These are phyloP conservation scores for Plestiodon gilberti DNA, from an alignment of 2,113 vertebrate genomes.

Conservation along the genomic window DNA sequence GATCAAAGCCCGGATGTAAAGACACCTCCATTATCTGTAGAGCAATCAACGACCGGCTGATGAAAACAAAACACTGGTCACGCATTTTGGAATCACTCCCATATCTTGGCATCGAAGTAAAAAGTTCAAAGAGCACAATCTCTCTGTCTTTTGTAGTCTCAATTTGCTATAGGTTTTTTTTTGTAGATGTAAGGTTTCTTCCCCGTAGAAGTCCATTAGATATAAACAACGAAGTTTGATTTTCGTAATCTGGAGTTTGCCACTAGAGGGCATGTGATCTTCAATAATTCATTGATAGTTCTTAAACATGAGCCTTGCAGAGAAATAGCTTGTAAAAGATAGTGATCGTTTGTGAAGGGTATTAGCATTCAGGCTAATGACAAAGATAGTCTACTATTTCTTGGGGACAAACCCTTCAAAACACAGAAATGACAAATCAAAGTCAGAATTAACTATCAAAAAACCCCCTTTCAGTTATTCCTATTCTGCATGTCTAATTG, in stretches of 20 bases:
- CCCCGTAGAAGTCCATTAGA: too few relatives aligned
- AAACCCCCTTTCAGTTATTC: not conserved
- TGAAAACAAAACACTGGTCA: not conserved
- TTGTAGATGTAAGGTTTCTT: too few relatives aligned
- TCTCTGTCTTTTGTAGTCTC: too few relatives aligned
- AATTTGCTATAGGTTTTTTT: too few relatives aligned
- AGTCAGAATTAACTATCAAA: not conserved
- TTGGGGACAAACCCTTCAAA: not conserved
- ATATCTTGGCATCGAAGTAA: too few relatives aligned
- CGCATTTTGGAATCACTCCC: too few relatives aligned
- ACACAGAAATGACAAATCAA: not conserved
- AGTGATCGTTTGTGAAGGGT: not conserved
- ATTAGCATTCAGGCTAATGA: not conserved
- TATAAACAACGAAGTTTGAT: not conserved
- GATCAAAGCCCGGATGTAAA: too few relatives aligned
- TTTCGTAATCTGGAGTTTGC: not conserved
- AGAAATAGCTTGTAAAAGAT: not conserved
- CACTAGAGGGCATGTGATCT: conserved; percentile 2
- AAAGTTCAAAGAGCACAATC: too few relatives aligned
- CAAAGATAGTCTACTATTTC: not conserved
- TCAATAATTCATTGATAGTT: not conserved
- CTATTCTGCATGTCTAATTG: not conserved
- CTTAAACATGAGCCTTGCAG: not conserved
- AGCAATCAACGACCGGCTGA: too few relatives aligned
- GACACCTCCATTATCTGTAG: too few relatives aligned